These are phyloP conservation scores for Venturia canescens DNA, from an alignment of 1,140 invertebrate species.

Conservation along the genomic window DNA sequence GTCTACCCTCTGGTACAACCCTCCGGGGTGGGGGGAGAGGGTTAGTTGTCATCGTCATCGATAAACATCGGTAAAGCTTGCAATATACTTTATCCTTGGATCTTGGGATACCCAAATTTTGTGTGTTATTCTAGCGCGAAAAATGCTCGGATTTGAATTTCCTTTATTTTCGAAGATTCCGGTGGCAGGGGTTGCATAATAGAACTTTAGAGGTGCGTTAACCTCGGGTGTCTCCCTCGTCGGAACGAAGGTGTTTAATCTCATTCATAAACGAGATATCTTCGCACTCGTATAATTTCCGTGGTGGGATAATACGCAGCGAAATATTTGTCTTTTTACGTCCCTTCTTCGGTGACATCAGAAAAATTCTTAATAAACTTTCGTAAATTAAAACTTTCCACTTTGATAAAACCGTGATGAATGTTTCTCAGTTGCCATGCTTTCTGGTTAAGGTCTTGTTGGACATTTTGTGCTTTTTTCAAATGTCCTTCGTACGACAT, in stretches of 20 bases:
- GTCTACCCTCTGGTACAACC: background rate
- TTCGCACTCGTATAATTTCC: background rate
- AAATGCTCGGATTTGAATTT: constrained; percentile 9
- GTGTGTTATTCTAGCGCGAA: background rate
- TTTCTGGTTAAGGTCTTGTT: too few species aligned
- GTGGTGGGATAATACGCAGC: background rate
- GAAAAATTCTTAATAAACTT: background rate
- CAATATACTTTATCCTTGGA: background rate
- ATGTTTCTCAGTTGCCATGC: background rate
- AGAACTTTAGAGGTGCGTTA: background rate
- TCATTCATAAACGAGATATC: background rate
- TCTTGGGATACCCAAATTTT: background rate
- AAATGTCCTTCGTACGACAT: too few species aligned
- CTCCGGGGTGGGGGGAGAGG: background rate
- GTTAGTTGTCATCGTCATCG: background rate
- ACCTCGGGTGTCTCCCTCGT: background rate
- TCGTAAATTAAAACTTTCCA: background rate
- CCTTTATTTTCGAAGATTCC: background rate
- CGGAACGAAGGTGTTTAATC: background rate
- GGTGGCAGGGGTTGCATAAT: background rate
- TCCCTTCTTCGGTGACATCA: background rate
- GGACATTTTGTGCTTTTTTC: too few species aligned
- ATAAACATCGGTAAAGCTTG: constrained; percentile 25
- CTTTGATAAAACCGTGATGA: background rate
- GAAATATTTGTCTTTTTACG: background rate